Conservation (phyloP, 1,140 invertebrate genomes). For the Hesperophylax magnus region DNA sequence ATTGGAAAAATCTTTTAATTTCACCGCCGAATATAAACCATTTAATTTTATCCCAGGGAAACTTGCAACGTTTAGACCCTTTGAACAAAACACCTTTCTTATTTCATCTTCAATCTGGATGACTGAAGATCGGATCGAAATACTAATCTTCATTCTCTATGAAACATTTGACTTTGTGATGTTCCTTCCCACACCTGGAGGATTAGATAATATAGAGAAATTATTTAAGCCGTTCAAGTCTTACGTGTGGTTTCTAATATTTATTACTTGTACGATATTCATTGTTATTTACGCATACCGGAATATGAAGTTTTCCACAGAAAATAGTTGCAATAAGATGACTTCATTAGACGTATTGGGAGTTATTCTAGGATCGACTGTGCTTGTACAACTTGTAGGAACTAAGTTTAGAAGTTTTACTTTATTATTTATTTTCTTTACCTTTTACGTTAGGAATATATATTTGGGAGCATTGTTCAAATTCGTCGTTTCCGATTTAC, state of each 20-base stretch:
- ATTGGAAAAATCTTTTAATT: constrained; percentile 16
- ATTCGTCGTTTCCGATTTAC: neutral
- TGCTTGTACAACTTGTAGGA: neutral
- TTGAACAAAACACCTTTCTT: neutral
- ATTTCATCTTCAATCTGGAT: neutral
- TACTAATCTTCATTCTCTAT: neutral
- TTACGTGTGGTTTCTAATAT: neutral
- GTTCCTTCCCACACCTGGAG: neutral
- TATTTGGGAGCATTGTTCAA: constrained; percentile 21
- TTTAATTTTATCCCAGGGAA: neutral
- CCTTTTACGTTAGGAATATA: constrained; percentile 3
- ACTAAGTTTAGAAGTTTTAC: neutral
- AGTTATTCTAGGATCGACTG: neutral
- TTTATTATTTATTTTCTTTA: neutral
- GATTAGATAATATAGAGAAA: constrained; percentile 4
- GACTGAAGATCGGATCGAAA: neutral
- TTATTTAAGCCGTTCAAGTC: constrained; percentile 7
- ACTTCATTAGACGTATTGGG: neutral
- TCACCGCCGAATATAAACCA: neutral
- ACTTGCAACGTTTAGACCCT: neutral
- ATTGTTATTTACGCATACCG: neutral
- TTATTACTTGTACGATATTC: neutral
- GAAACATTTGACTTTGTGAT: neutral
- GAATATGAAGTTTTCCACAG: neutral
- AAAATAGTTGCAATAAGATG: neutral